Evolutionary conservation across 2,888 invertebrate genomes (phyloP), one percentile per base, ranked within the genome.

Genomic region (Pherbina coryleti): DNA sequence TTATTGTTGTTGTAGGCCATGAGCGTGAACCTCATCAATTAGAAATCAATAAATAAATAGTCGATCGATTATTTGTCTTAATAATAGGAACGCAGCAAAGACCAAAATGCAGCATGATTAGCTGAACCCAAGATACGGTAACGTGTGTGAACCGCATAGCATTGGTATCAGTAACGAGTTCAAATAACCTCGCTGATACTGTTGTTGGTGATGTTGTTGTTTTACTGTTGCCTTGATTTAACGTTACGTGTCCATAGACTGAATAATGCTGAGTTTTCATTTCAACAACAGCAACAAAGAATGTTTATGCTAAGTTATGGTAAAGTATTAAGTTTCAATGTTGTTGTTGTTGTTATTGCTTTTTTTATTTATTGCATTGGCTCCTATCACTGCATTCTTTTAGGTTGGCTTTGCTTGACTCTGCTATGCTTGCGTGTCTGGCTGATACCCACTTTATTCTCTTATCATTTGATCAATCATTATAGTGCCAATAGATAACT

Each of bases 1-100:
- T 60, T 60, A 11, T 60, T 60, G 57, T 22, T 22, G 25, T 11
- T 19, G 57, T 2, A 25, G 57, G 5, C 14, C 8, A 22, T 19
- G 55, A 22, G 5, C 55, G 19, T 19, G 19, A 19, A 22, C 55
- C n/a, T 75, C 81, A 85, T 86, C 86, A 86, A 86, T 86, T 86
- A 86, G 80, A 85, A 86, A 85, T 86, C 86, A 86, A 86, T 86
- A 86, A 86, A 85, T 85, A 79, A n/a, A 84, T 79, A 79, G 70
- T 82, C 86, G 86, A 86, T 87, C 86, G 86, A 86, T 86, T 87
- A 85, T 86, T 86, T 87, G 86, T 81, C 82, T 79, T 80, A 77
- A 49, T 49, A 81, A 28, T 78, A 81, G 81, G 82, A 62, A 62
- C 67, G 51, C 81, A 82, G 81, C 19, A 70, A 19, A n/a, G 79